Conservation (phyloP, 2,113 vertebrate species). For the Myotis lucifugus region DNA sequence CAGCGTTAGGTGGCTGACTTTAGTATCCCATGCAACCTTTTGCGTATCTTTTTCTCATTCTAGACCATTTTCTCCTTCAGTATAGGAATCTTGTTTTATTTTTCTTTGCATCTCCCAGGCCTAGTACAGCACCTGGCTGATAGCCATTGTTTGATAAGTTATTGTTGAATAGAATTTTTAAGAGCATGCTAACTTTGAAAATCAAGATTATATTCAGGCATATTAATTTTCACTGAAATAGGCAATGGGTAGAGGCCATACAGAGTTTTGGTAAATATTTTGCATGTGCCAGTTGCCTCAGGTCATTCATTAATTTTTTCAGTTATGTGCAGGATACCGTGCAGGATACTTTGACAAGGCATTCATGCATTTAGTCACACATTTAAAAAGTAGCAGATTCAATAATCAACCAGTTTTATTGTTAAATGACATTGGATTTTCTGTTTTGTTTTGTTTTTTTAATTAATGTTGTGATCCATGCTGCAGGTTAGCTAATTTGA, state of each 20-base stretch:
- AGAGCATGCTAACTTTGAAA: constrained; percentile 24
- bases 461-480: background rate
- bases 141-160: background rate
- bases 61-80: background rate
- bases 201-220: background rate
- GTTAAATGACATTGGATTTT: background rate
- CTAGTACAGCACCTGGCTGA: background rate
- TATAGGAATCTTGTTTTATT: background rate
- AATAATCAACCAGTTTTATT: background rate
- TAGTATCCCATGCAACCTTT: background rate
- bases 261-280: background rate
- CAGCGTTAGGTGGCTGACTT: background rate
- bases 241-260: background rate
- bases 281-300: background rate
- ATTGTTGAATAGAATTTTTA: background rate
- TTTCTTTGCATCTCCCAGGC: background rate
- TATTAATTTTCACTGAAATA: constrained; percentile 23
- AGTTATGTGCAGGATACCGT: background rate
- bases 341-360: background rate
- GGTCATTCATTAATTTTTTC: background rate
- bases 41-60: background rate
- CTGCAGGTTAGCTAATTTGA: background rate
- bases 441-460: background rate
- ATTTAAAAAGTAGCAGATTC: constrained; percentile 9
- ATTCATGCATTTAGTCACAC: background rate